Base-by-base conservation (phyloP, 2,888 invertebrate genomes). In the Cephus sareptanus region DNA sequence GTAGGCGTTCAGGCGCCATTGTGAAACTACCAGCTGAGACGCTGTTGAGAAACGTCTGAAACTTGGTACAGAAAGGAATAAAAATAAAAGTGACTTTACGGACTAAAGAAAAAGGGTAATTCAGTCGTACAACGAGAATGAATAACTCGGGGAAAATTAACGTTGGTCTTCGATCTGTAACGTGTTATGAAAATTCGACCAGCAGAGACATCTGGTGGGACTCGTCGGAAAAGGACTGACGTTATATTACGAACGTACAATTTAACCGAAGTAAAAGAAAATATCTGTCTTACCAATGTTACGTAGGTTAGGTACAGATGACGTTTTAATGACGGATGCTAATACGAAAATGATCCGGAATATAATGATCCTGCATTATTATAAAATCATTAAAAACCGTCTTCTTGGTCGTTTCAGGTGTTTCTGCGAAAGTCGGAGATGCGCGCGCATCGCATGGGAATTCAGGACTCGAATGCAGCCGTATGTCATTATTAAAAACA, bases 401-500 rank as follows among this genome's bases (percentile, higher is more conserved):
- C 40, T 23, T 56, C 40, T 56, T 56, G 0, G 1, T 56, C 35
- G 74, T 33, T n/a, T 35, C 11, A 34, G 30, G 74, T 11, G 6
- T 30, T 30, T 74, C 35, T 35, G n/a, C 74, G 74, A 69, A 71
- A 73, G 78, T 75, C 80, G 80, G 81, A 78, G 76, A 11, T 33
- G 79, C 77, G 84, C 81, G 82, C 76, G 86, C 86, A 85, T 56
- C 40, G 6, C 40, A 56, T 23, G 40, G 4, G 40, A 56, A 56
- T 56, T 56, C 40, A 56, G 15, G 40, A 56, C 40, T 56, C 23
- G 40, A 56, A 23, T 23, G 40, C 40, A 56, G 40, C 40, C 40
- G 23, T 56, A 40, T 86, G 87, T 87, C 87, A 88, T 87, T 88
- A 89, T 89, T 89, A 89, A 89, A 89, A 89, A 87, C 87, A 83